Evolutionary conservation across 2,888 invertebrate genomes (phyloP).

Genomic region (Tridacna gigas): DNA sequence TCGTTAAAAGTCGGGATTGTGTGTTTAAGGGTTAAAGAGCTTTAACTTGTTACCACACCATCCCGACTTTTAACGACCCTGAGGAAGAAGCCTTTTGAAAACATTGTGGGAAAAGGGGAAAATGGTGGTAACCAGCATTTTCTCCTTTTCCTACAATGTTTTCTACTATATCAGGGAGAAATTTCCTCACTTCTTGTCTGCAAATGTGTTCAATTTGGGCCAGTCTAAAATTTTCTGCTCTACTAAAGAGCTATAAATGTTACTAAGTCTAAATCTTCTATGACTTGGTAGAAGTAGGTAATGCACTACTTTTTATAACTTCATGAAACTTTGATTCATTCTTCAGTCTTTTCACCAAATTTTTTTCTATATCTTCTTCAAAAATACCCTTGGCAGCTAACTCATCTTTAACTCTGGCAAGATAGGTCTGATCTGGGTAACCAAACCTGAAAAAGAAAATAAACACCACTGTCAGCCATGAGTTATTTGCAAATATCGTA

Average conservation of each 20-base stretch:
- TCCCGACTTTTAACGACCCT: no score
- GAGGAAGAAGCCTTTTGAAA: no score
- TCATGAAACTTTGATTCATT: not conserved
- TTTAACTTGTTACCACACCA: no score
- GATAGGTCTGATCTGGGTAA: constrained; percentile 56
- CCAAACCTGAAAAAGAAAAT: constrained; percentile 43
- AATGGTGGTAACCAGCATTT: not conserved
- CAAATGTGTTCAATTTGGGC: not conserved
- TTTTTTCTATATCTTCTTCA: constrained; percentile 19
- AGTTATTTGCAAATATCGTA: not conserved
- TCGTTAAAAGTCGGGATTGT: no score
- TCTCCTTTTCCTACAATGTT: not conserved
- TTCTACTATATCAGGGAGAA: not conserved
- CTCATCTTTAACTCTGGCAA: constrained; percentile 48
- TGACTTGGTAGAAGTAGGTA: not conserved
- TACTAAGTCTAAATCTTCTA: no score
- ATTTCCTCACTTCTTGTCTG: not conserved
- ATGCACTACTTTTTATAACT: not conserved
- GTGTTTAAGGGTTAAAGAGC: no score
- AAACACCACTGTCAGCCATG: not conserved
- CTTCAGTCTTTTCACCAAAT: not conserved
- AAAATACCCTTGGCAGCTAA: constrained; percentile 54
- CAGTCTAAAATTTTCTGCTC: no score
- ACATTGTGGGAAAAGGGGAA: not conserved
- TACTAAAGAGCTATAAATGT: no score